phyloP scores from a whole-genome alignment of 2,888 invertebrate species.

The Agrilus mali region DNA sequence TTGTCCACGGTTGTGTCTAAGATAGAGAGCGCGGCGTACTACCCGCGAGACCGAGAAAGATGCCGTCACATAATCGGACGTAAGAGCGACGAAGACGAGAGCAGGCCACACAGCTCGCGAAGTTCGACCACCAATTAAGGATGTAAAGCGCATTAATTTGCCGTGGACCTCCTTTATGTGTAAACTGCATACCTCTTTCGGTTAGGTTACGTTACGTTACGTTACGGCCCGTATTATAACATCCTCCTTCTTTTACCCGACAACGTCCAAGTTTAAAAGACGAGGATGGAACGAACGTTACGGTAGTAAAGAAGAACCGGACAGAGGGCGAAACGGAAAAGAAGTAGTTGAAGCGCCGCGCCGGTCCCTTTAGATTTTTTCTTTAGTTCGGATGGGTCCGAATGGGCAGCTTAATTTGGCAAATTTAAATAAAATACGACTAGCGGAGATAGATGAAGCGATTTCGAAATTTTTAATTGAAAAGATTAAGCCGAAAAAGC shows the following conservation, averaged over 20 bases:
- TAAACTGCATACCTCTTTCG: conserved; percentile 19
- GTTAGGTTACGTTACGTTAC: too few relatives aligned
- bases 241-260: neutral
- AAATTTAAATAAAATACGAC: conserved; percentile 15
- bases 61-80: conserved; percentile 5
- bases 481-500: neutral
- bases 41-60: conserved; percentile 21
- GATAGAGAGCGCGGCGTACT: conserved; percentile 20
- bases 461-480: conserved; percentile 8
- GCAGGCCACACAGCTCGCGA: conserved; percentile 33
- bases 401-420: conserved; percentile 17
- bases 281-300: neutral
- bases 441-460: conserved; percentile 14
- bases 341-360: conserved; percentile 3
- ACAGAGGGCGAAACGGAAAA: conserved; percentile 13
- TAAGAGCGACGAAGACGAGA: conserved; percentile 9
- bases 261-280: neutral
- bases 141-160: conserved; percentile 38
- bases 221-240: neutral
- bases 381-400: conserved; percentile 14
- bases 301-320: conserved; percentile 1
- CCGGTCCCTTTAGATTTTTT: conserved; percentile 5
- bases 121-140: conserved; percentile 31
- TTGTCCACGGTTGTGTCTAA: conserved; percentile 32
- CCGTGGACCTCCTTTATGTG: conserved; percentile 32